These are phyloP conservation scores for Boleophthalmus pectinirostris DNA, from an alignment of 2,113 vertebrate species.

Conservation along the genomic window DNA sequence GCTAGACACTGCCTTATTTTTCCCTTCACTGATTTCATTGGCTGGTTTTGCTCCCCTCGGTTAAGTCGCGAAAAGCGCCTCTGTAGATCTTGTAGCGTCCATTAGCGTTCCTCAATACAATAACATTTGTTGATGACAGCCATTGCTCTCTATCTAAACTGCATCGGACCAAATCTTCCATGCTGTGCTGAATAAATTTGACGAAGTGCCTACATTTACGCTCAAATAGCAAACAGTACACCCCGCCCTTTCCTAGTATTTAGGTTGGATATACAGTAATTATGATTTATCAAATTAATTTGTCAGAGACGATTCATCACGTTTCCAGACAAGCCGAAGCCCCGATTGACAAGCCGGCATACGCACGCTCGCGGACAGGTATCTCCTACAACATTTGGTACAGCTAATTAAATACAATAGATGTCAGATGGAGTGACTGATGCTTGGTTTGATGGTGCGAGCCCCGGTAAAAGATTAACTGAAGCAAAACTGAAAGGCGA, in stretches of 20 bases:
- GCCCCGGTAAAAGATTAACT: conserved; percentile 40
- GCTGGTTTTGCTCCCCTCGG: conserved; percentile 45
- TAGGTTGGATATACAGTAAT: conserved; percentile 52
- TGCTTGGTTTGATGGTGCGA: conserved; percentile 48
- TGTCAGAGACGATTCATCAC: conserved; percentile 58
- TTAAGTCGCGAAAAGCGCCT: conserved; percentile 29
- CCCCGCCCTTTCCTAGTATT: not conserved
- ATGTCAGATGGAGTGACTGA: conserved; percentile 59
- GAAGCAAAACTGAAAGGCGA: conserved; percentile 55
- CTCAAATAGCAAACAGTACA: not conserved
- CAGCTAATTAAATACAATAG: conserved; percentile 68
- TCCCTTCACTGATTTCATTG: conserved; percentile 44
- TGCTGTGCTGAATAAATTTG: conserved; percentile 15
- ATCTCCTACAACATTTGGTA: conserved; percentile 58
- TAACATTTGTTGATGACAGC: conserved; percentile 25
- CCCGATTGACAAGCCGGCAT: conserved; percentile 61
- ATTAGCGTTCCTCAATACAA: conserved; percentile 14
- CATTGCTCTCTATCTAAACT: not conserved
- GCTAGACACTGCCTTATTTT: conserved; percentile 44
- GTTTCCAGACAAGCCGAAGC: conserved; percentile 55
- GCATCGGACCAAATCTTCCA: not conserved
- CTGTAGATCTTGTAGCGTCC: conserved; percentile 8
- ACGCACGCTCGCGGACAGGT: conserved; percentile 58
- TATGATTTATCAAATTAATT: conserved; percentile 66
- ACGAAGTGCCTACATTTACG: conserved; percentile 15